phyloP scores from a whole-genome alignment of 2,113 vertebrate genomes.

The Corynorhinus townsendii region DNA sequence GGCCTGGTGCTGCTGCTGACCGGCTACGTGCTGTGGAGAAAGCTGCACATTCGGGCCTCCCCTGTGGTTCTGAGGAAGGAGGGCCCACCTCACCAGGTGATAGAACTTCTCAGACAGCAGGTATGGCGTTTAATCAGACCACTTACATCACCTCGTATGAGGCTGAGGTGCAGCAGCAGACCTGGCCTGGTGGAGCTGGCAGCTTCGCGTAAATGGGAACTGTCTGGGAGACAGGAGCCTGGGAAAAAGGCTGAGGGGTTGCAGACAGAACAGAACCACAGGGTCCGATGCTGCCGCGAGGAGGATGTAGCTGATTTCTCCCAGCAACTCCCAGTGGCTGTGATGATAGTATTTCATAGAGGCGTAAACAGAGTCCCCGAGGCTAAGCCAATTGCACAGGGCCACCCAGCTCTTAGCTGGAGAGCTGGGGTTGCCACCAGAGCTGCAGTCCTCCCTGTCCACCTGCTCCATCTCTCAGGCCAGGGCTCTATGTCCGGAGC shows the following conservation, averaged over 20 bases:
- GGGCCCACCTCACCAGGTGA: background rate
- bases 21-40: background rate
- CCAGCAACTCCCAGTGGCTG: background rate
- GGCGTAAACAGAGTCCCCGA: background rate
- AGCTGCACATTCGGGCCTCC: background rate
- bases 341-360: background rate
- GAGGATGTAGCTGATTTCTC: background rate
- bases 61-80: background rate
- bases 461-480: background rate
- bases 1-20: background rate
- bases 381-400: background rate
- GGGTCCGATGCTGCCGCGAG: fast-evolving
- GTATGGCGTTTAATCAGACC: too few species aligned
- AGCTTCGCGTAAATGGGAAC: background rate
- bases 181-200: background rate
- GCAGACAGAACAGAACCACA: background rate
- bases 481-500: background rate
- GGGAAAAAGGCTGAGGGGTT: background rate
- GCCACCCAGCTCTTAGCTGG: background rate
- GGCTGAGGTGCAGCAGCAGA: background rate
- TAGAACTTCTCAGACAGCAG: background rate
- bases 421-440: background rate
- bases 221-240: background rate
- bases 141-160: background rate
- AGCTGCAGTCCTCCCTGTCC: background rate